These are phyloP conservation scores for Drosophila buzzatii DNA, from an alignment of 2,888 invertebrate genomes.

Conservation along the genomic window DNA sequence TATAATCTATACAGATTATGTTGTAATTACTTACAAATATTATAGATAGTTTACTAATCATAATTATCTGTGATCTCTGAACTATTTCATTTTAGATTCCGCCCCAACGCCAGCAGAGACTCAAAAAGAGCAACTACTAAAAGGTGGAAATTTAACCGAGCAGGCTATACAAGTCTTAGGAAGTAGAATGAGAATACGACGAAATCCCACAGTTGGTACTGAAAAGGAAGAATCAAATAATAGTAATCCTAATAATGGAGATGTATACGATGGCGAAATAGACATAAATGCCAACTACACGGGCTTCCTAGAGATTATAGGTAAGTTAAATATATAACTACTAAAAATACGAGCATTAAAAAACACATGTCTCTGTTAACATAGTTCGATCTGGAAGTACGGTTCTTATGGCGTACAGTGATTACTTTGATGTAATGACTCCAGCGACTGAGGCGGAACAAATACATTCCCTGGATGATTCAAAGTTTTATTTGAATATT, in stretches of 20 bases:
- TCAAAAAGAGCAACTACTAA: constrained; percentile 77
- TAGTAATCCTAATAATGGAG: constrained; percentile 40
- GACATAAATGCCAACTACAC: constrained; percentile 93
- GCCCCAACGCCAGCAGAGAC: constrained; percentile 49
- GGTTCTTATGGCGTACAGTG: constrained; percentile 89
- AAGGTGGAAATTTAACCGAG: constrained; percentile 78
- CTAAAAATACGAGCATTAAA: background rate
- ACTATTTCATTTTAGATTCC: constrained; percentile 24
- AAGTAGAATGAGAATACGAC: constrained; percentile 66
- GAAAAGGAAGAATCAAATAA: constrained; percentile 56
- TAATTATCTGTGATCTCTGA: background rate
- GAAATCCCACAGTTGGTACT: constrained; percentile 77
- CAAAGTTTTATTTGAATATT: constrained; percentile 86
- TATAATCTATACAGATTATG: background rate
- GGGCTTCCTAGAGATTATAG: constrained; percentile 93
- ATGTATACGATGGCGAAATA: constrained; percentile 90
- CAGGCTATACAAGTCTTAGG: constrained; percentile 81
- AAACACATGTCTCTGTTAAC: background rate
- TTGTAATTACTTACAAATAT: background rate
- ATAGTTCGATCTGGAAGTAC: constrained; percentile 82
- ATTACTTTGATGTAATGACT: constrained; percentile 90
- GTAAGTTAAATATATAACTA: constrained; percentile 85
- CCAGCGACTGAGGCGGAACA: constrained; percentile 87
- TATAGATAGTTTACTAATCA: background rate
- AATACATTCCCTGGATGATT: constrained; percentile 84